A percentile compares a stretch with the other conserved stretches of the same genome.
phyloP scores from a whole-genome alignment of 2,797 vertebrate genomes.

The Sebastolobus alascanus region DNA sequence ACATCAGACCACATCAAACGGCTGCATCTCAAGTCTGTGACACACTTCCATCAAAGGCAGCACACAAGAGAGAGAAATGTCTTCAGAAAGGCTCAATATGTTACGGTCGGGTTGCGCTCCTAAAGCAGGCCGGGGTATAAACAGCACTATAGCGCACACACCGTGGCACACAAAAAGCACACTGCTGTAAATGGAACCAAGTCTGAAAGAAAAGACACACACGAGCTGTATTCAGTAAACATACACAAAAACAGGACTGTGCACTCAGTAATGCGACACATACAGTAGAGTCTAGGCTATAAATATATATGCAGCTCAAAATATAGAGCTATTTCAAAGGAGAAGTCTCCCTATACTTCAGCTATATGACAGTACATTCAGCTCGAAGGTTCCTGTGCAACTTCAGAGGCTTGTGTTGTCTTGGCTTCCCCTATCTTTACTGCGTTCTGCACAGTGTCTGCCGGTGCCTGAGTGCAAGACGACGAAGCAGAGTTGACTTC shows the following conservation, averaged over 20 bases:
- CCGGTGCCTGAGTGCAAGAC: constrained; percentile 38
- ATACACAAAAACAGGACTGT: constrained; percentile 14
- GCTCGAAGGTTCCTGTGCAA: constrained; percentile 1
- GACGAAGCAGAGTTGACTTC: constrained; percentile 51
- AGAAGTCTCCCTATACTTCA: background rate
- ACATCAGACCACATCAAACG: constrained; percentile 72
- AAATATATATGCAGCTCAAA: constrained; percentile 26
- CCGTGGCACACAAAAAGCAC: background rate
- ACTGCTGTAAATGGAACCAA: constrained; percentile 13
- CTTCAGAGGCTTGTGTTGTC: constrained; percentile 30
- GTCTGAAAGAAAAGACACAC: constrained; percentile 15
- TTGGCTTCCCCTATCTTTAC: constrained; percentile 31
- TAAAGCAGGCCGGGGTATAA: constrained; percentile 50
- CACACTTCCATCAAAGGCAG: constrained; percentile 78
- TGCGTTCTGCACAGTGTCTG: constrained; percentile 21
- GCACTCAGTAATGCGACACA: constrained; percentile 10
- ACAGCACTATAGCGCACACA: constrained; percentile 23
- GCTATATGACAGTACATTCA: constrained; percentile 6
- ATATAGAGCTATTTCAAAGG: constrained; percentile 7
- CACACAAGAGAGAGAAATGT: constrained; percentile 56
- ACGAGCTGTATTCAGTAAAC: constrained; percentile 26
- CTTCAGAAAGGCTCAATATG: constrained; percentile 71
- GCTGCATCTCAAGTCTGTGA: constrained; percentile 68
- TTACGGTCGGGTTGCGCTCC: constrained; percentile 52
- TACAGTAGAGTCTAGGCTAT: background rate